Evolutionary conservation across 1,140 invertebrate genomes (phyloP).

Genomic region (Atopsyche davidsoni): DNA sequence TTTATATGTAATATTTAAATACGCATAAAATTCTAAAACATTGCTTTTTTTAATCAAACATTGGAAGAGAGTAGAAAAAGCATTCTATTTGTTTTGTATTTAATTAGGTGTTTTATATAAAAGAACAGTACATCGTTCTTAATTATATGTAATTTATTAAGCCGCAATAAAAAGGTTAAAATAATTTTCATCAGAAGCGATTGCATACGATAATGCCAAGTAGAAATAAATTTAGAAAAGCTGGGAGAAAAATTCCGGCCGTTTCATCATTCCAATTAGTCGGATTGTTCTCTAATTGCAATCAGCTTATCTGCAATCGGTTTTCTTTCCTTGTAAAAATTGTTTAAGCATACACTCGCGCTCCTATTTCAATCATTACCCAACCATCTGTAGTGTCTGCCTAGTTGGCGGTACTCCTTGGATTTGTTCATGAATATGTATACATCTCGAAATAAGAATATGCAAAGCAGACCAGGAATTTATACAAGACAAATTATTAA

Average conservation of each 20-base stretch:
- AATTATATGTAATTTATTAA: too few relatives aligned
- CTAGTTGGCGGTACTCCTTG: background rate
- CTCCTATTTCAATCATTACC: slow-evolving; percentile 10
- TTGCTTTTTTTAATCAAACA: too few relatives aligned
- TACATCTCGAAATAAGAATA: slow-evolving; percentile 8
- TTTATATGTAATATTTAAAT: too few relatives aligned
- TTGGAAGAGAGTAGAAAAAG: too few relatives aligned
- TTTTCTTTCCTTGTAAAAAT: slow-evolving; percentile 11
- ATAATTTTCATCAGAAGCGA: too few relatives aligned
- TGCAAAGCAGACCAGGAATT: slow-evolving; percentile 6
- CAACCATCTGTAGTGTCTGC: slow-evolving; percentile 11
- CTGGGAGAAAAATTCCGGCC: slow-evolving; percentile 6
- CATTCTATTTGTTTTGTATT: too few relatives aligned
- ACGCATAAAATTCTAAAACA: too few relatives aligned
- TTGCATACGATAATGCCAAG: slow-evolving; percentile 5
- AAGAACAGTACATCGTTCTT: too few relatives aligned
- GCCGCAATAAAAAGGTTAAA: too few relatives aligned
- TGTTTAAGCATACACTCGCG: slow-evolving; percentile 7
- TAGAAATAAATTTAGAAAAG: slow-evolving; percentile 16
- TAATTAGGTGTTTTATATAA: too few relatives aligned
- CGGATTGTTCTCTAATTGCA: slow-evolving; percentile 24
- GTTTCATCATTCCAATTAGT: slow-evolving; percentile 27
- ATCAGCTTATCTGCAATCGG: slow-evolving; percentile 10
- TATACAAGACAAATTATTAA: slow-evolving; percentile 23
- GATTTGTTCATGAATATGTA: slow-evolving; percentile 19